Percentiles rank a stretch among this genome's conserved stretches.
Conservation (phyloP, 2,888 invertebrate genomes). For the Chirona hameri region DNA sequence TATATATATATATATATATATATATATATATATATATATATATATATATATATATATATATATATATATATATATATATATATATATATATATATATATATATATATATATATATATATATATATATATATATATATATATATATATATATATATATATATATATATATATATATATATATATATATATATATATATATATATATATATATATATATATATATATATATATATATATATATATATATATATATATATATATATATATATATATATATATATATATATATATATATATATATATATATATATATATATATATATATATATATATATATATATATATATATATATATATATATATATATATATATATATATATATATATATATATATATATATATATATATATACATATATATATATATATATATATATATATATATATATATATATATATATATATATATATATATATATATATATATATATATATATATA, state of each 20-base stretch:
- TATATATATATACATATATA: not conserved
- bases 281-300: not conserved
- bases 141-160: too few relatives aligned
- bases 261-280: not conserved
- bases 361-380: too few relatives aligned
- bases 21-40: too few relatives aligned
- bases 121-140: too few relatives aligned
- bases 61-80: too few relatives aligned
- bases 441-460: not conserved
- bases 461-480: not conserved
- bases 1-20: not conserved
- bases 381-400: too few relatives aligned
- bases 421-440: not conserved
- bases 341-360: not conserved
- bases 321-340: not conserved
- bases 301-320: not conserved
- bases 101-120: too few relatives aligned
- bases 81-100: too few relatives aligned
- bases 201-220: too few relatives aligned
- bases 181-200: too few relatives aligned
- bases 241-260: not conserved
- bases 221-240: not conserved
- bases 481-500: not conserved
- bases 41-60: too few relatives aligned
- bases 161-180: too few relatives aligned